Evolutionary conservation across 2,797 vertebrate species (phyloP).

Genomic region (Novumbra hubbsi): DNA sequence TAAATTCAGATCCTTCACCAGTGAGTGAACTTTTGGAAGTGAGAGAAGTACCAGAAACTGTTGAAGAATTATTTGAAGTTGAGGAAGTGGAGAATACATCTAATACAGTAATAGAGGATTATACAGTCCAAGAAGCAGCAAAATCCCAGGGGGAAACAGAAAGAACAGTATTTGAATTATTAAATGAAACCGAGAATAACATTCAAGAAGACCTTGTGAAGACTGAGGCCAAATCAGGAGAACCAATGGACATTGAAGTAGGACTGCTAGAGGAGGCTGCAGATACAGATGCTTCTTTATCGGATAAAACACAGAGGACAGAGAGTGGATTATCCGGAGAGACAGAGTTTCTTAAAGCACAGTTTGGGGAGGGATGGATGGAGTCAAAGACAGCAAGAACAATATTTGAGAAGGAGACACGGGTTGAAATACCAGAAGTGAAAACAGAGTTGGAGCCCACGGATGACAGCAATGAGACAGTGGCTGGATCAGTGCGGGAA

Average conservation of each 20-base stretch:
- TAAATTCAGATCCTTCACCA: background rate
- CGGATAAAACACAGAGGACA: background rate
- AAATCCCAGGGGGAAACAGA: background rate
- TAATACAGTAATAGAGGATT: background rate
- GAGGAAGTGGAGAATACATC: background rate
- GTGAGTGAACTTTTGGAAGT: background rate
- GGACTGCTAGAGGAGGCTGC: background rate
- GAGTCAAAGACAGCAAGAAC: background rate
- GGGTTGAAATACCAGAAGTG: background rate
- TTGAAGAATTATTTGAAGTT: background rate
- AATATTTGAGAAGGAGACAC: background rate
- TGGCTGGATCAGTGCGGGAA: background rate
- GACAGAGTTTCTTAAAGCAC: background rate
- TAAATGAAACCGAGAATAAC: background rate
- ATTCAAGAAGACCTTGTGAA: background rate
- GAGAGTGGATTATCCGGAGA: background rate
- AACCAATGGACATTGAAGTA: background rate
- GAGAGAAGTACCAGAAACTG: background rate
- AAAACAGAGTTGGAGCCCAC: background rate
- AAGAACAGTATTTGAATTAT: background rate
- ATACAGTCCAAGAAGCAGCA: background rate
- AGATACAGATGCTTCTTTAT: background rate
- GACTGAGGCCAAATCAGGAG: background rate
- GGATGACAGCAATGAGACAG: background rate
- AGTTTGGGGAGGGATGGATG: background rate